Evolutionary conservation across 2,113 vertebrate species (phyloP), one percentile per base, ranked within the genome.

Genomic region (Rhabdornis inornatus): DNA sequence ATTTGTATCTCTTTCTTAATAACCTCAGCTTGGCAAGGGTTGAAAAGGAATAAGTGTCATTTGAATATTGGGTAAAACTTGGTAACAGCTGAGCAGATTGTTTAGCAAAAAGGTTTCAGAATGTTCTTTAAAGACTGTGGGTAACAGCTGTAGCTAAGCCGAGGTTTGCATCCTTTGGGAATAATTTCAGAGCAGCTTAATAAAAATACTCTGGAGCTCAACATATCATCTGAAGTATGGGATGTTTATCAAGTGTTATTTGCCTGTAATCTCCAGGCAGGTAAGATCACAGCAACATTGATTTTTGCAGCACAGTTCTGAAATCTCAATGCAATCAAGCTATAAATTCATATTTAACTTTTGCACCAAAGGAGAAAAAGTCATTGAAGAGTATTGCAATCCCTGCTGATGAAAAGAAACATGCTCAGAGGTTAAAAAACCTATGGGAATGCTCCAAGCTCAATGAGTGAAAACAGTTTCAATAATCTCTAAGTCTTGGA

Each of bases 1-100:
- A 97, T 97, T 97, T 97, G 96, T 97, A 95, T 96, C 94, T 96
- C 94, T 92, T 88, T 96, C 94, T 94, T 97, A 97, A 97, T 95
- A 96, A 97, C 56, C 69, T 95, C 85, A 86, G 25, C 84, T 94
- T 97, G 97, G 96, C 96, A 96, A 86, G 83, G 75, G 83, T 96
- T 97, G 91, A 97, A 97, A 97, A 96, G 94, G 83, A 97, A 0
- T 24, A 63, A 86, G 71, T 89, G 92, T 77, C 80, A 95, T 96
- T 95, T 96, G 90, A 93, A 94, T 96, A 97, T 94, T 97, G 95
- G 94, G 90, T 89, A 92, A 95, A 95, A 95, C 56, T 35, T 23
- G 63, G 80, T 92, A 96, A 85, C 35, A 96, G 89, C 82, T 76
- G 94, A 94, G 90, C 75, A 94, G 89, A 95, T 92, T 40, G 82